Evolutionary conservation across 2,888 invertebrate species (phyloP).

Genomic region (Phragmatobia fuliginosa): DNA sequence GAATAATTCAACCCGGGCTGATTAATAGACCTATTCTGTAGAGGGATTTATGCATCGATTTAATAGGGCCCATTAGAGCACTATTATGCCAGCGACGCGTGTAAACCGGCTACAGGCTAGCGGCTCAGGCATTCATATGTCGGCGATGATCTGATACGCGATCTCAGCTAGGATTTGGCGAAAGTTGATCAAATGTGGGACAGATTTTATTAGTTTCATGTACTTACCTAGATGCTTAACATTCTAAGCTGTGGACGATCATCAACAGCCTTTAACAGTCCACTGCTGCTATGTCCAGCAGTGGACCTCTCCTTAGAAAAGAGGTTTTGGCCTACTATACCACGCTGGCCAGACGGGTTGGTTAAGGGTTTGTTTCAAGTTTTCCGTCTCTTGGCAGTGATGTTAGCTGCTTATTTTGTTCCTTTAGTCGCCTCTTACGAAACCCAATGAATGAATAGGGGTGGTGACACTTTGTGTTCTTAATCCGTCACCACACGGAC

Average conservation of each 20-base stretch:
- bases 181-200: conserved; percentile 22
- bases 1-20: conserved; percentile 42
- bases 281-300: too few species aligned
- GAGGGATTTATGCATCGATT: conserved; percentile 75
- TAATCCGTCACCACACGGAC: too few species aligned
- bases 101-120: conserved; percentile 47
- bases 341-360: too few species aligned
- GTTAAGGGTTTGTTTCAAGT: too few species aligned
- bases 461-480: too few species aligned
- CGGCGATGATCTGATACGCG: conserved; percentile 12
- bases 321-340: too few species aligned
- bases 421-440: too few species aligned
- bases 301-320: too few species aligned
- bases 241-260: background rate
- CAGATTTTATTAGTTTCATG: background rate
- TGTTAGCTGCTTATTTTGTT: too few species aligned
- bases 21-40: conserved; percentile 75
- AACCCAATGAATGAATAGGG: too few species aligned
- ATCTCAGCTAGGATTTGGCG: conserved; percentile 38
- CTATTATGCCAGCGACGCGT: conserved; percentile 65
- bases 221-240: background rate
- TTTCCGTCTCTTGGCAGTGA: too few species aligned
- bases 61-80: conserved; percentile 65
- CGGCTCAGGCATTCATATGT: conserved; percentile 60
- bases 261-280: too few species aligned